Base-by-base conservation (phyloP, 2,888 invertebrate species). In the Agrochola lychnidis region DNA sequence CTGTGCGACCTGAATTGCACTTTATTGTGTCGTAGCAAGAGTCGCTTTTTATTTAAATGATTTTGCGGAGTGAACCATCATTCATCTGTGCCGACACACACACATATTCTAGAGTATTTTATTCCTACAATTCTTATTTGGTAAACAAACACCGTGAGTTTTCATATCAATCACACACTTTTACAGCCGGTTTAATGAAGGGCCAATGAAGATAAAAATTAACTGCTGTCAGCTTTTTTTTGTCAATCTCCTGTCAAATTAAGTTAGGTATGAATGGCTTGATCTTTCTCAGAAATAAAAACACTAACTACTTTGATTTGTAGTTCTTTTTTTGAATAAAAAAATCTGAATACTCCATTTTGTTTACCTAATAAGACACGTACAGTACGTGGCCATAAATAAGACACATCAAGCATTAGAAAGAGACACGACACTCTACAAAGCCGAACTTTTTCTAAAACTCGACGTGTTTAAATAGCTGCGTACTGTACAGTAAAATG, bases 281-380 rank as follows among this genome's bases (percentile, higher is more conserved):
- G 25, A 48, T 66, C 4, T 30, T 3, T 30, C 30, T 12, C 6
- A 48, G 25, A 30, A 30, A 30, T 3, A 22, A 51, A 14, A 14
- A 10, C 7, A 51, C 7, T 2, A 7, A 51, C 30, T 30, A 14
- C 4, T 14, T 36, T 2, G 0, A 30, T 14, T 14, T 25, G 25
- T 9, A 22, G 22, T n/a, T 56, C 12, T 56, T 56, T 56, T 56
- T 12, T 0, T 4, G 0, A 0, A 22, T 14, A 0, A 5, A 61
- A 22, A 12, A 22, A 19, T 16, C 1, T 14, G 2, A 73, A 6
- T 25, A 40, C 57, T 6, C 7, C 9, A 30, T 48, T 48, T 73
- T 30, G 30, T 75, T 81, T 36, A 78, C 10, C 82, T 75, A 51
- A 75, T 30, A 78, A 75, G 19, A 63, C 62, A 74, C 0, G 14